Conservation (phyloP, 2,797 vertebrate species). For the Peromyscus melanophrys region DNA sequence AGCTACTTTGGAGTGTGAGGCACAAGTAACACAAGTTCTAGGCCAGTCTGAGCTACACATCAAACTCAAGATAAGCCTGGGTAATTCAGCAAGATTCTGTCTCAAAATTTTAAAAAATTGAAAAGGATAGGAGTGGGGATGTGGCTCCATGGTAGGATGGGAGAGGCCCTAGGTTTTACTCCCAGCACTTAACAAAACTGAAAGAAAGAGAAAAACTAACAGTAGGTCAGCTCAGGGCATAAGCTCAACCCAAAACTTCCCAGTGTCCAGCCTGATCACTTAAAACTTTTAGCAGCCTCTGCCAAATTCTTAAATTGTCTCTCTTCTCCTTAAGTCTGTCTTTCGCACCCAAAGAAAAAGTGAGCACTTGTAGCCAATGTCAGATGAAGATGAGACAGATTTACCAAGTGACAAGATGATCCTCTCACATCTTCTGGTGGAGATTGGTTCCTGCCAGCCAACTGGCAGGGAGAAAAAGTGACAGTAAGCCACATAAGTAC, state of each 20-base stretch:
- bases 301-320: slow-evolving; percentile 62
- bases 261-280: slow-evolving; percentile 23
- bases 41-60: background rate
- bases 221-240: slow-evolving; percentile 50
- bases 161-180: background rate
- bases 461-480: slow-evolving; percentile 77
- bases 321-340: slow-evolving; percentile 44
- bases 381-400: slow-evolving; percentile 78
- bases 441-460: slow-evolving; percentile 78
- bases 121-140: background rate
- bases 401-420: slow-evolving; percentile 76
- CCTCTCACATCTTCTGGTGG: slow-evolving; percentile 71
- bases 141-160: background rate
- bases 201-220: background rate
- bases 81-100: background rate
- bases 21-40: background rate
- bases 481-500: slow-evolving; percentile 71
- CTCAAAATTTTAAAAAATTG: background rate
- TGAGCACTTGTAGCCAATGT: slow-evolving; percentile 72
- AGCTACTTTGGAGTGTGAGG: background rate
- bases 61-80: background rate
- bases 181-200: background rate
- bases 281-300: slow-evolving; percentile 60
- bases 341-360: slow-evolving; percentile 71
- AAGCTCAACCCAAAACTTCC: slow-evolving; percentile 43